A percentile compares a stretch with the other conserved stretches of the same genome.
Conservation (phyloP, 2,113 vertebrate genomes). For the Orthonyx spaldingii region DNA sequence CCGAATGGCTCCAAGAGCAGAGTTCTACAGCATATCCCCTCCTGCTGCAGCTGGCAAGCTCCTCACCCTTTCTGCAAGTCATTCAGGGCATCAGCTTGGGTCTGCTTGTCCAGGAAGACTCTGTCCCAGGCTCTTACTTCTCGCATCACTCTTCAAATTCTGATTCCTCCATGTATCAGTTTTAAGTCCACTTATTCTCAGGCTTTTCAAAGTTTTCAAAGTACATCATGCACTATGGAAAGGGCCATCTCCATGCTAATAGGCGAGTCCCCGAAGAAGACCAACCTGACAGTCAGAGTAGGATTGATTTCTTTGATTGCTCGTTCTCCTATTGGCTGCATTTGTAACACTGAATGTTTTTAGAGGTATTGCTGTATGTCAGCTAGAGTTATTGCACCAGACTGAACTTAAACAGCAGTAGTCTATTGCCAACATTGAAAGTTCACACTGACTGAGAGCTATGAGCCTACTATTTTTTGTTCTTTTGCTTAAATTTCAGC, state of each 20-base stretch:
- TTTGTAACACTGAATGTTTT: background rate
- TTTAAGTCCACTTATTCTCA: background rate
- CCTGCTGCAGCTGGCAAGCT: background rate
- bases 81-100: background rate
- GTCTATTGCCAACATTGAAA: background rate
- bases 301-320: background rate
- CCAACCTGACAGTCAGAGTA: background rate
- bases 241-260: background rate
- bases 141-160: background rate
- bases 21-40: background rate
- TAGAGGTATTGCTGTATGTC: background rate
- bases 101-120: background rate
- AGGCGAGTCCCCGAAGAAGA: background rate
- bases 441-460: background rate
- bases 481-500: background rate
- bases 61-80: background rate
- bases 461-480: background rate
- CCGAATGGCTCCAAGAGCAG: background rate
- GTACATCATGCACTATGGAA: background rate
- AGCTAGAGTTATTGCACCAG: background rate
- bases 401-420: conserved; percentile 5
- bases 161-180: background rate
- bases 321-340: background rate
- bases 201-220: background rate
- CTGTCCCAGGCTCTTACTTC: background rate